Base-by-base conservation (phyloP, 2,888 invertebrate species). In the Allophyes oxyacanthae region DNA sequence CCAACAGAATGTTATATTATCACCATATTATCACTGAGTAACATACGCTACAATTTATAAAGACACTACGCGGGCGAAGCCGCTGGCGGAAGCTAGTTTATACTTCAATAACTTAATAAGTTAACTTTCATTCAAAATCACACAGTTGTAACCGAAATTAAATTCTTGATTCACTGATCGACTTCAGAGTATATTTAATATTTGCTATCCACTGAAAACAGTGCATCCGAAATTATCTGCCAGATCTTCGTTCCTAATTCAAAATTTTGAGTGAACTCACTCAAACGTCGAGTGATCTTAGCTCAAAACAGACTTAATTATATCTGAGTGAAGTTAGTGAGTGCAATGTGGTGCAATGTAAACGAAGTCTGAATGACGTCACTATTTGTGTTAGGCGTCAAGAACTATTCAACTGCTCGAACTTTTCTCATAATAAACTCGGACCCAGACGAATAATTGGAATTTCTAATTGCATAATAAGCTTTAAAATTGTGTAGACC, bases 381-480 rank as follows among this genome's bases (percentile, higher is more conserved):
- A 10, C 49, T 72, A 38, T 72, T 72, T 72, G 72, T 61, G 72
- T 72, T 72, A 67, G 67, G 15, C 54, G 55, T 73, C 64, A 67
- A 73, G 70, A 72, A 70, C 72, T 70, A 70, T 62, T 72, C 73
- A 70, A 50, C 54, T 8, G 34, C 42, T 13, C 20, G 15, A 73
- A 73, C 70, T 73, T 73, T 73, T 55, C 73, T 73, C 72, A 73
- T 73, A 72, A 72, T 59, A 55, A 64, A 70, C 67, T 58, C 49
- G 20, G 60, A 38, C 28, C 9, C n/a, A 15, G 46, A 40, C 57
- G 72, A 53, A 53, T 67, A 64, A 64, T 53, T 51, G 41, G 49
- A 72, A 67, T 67, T 49, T 70, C 42, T 70, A 72, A 70, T 72
- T 60, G 61, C 50, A 33, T 67, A 53, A 61, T 61, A 48, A 53